Evolutionary conservation across 2,113 vertebrate genomes (phyloP).

Genomic region (Esox niger): DNA sequence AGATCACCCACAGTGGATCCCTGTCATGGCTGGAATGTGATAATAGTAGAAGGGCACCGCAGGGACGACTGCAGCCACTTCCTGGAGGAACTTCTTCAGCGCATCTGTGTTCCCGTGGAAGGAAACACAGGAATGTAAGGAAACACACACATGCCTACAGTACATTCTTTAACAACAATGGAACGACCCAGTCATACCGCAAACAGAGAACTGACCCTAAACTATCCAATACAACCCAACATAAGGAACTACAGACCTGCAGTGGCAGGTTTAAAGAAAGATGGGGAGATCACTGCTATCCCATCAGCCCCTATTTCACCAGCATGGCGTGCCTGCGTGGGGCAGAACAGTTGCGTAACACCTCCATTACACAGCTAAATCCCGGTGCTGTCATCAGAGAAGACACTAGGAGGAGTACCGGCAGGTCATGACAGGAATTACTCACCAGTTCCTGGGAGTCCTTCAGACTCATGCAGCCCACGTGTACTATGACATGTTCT

Average conservation of each 20-base stretch:
- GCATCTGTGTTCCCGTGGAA: conserved; percentile 65
- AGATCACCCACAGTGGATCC: conserved; percentile 80
- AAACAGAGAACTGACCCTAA: neutral
- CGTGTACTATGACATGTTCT: conserved; percentile 87
- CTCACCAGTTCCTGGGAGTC: conserved; percentile 88
- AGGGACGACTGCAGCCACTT: conserved; percentile 81
- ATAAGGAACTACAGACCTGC: conserved; percentile 70
- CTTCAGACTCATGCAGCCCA: conserved; percentile 87
- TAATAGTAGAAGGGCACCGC: conserved; percentile 91
- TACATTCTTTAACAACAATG: neutral
- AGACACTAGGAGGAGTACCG: neutral
- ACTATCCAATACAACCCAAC: conserved; percentile 6
- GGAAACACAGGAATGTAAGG: neutral
- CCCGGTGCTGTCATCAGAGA: neutral
- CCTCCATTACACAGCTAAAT: neutral
- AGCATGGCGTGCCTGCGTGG: conserved; percentile 83
- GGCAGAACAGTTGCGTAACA: conserved; percentile 4
- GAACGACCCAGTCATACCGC: neutral
- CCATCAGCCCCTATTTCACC: conserved; percentile 76
- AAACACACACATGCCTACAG: neutral
- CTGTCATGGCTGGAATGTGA: conserved; percentile 84
- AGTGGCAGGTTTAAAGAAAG: conserved; percentile 82
- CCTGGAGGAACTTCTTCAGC: conserved; percentile 77
- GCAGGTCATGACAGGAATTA: neutral
- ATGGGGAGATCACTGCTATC: conserved; percentile 88